Evolutionary conservation across 1,140 invertebrate species (phyloP).

Genomic region (Listronotus bonariensis): DNA sequence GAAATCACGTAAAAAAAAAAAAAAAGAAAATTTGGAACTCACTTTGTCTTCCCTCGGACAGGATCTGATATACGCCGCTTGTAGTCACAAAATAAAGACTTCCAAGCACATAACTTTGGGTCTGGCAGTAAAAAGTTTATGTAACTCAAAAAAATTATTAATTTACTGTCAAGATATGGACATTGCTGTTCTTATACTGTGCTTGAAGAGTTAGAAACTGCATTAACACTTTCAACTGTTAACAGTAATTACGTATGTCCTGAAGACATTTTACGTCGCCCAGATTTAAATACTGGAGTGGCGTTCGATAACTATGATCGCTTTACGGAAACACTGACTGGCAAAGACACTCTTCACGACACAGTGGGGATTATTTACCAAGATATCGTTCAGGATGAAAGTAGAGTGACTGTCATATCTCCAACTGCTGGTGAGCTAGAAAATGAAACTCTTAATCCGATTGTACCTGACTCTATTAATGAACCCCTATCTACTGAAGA

Average conservation of each 20-base stretch:
- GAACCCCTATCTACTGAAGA: neutral
- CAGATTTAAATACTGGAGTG: conserved; percentile 45
- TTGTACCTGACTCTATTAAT: neutral
- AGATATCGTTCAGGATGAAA: conserved; percentile 1
- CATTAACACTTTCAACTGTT: neutral
- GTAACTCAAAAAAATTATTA: neutral
- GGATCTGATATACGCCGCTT: no score
- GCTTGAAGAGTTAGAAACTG: neutral
- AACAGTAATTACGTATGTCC: no score
- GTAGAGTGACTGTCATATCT: conserved; percentile 1
- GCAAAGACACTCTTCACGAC: conserved; percentile 58
- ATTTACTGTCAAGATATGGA: neutral
- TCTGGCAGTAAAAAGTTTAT: no score
- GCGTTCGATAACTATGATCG: conserved; percentile 59
- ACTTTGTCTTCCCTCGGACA: no score
- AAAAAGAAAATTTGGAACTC: no score
- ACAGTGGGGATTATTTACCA: conserved; percentile 56
- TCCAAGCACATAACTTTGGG: no score
- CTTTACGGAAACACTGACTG: conserved; percentile 53
- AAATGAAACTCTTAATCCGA: neutral
- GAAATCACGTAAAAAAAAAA: no score
- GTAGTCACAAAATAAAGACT: no score
- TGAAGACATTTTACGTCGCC: neutral
- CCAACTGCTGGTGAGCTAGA: neutral
- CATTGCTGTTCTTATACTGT: neutral